Conservation (phyloP, 2,888 invertebrate genomes). For the Microchrysa polita region DNA sequence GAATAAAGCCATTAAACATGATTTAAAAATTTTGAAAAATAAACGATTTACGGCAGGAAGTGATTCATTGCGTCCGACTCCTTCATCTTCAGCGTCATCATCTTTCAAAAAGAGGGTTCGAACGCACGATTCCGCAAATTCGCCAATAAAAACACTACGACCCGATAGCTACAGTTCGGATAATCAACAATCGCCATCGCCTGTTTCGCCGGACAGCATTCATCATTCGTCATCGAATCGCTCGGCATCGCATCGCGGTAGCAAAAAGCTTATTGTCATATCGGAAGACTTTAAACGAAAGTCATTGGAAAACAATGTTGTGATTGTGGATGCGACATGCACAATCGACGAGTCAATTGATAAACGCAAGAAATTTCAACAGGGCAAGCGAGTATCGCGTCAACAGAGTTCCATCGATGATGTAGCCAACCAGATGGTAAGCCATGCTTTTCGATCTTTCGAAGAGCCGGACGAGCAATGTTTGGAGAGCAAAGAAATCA, state of each 20-base stretch:
- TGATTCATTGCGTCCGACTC: background rate
- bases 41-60: slow-evolving; percentile 39
- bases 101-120: slow-evolving; percentile 17
- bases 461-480: slow-evolving; percentile 52
- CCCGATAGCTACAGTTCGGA: background rate
- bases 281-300: slow-evolving; percentile 52
- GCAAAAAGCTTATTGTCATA: slow-evolving; percentile 51
- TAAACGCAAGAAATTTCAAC: slow-evolving; percentile 47
- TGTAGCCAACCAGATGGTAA: slow-evolving; percentile 51
- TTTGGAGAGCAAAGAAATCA: slow-evolving; percentile 51
- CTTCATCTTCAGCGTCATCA: background rate
- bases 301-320: slow-evolving; percentile 50
- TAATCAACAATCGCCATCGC: slow-evolving; percentile 31
- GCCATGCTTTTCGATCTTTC: slow-evolving; percentile 52
- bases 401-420: slow-evolving; percentile 52
- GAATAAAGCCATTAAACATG: slow-evolving; percentile 51
- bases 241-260: background rate
- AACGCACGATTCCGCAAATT: background rate
- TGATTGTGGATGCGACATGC: slow-evolving; percentile 47
- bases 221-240: background rate
- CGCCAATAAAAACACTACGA: slow-evolving; percentile 18
- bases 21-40: slow-evolving; percentile 50
- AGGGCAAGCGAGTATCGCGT: slow-evolving; percentile 44
- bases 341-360: slow-evolving; percentile 28
- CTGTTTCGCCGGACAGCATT: slow-evolving; percentile 40